phyloP scores from a whole-genome alignment of 2,888 invertebrate genomes.

The Leptopterna dolabrata region DNA sequence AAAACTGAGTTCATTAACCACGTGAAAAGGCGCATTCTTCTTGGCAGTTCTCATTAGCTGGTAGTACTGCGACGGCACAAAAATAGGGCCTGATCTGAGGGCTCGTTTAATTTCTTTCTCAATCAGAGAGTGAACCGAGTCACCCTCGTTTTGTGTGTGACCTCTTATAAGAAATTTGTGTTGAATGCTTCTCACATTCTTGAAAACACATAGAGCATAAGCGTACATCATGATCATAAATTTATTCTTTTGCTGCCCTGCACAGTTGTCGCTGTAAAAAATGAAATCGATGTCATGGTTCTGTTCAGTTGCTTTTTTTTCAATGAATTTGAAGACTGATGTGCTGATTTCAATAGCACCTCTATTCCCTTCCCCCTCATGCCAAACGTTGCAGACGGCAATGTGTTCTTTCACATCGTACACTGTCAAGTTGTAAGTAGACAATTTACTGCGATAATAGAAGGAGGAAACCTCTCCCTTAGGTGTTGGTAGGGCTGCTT shows the following conservation, averaged over 20 bases:
- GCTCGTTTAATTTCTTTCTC: slow-evolving; percentile 43
- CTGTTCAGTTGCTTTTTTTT: not conserved
- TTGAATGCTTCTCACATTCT: not conserved
- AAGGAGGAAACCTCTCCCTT: no score
- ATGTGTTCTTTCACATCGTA: no score
- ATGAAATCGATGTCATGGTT: not conserved
- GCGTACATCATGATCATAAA: not conserved
- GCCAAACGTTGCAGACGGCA: no score
- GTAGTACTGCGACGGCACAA: slow-evolving; percentile 18
- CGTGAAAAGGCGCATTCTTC: slow-evolving; percentile 23
- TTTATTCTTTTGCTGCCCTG: slow-evolving; percentile 9
- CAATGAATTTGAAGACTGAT: no score
- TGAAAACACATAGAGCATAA: not conserved
- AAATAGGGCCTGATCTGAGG: slow-evolving; percentile 2
- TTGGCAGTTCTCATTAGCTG: slow-evolving; percentile 40
- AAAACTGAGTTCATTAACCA: not conserved
- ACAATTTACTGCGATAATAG: no score
- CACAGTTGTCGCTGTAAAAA: not conserved
- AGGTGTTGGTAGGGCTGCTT: no score
- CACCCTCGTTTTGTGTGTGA: slow-evolving; percentile 45
- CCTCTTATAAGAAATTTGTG: slow-evolving; percentile 22
- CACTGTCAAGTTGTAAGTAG: no score
- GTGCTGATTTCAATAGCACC: no score
- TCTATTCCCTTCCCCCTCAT: no score
- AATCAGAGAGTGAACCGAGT: slow-evolving; percentile 30